phyloP scores from a whole-genome alignment of 2,797 vertebrate species.

The Chaenodraco wilsoni region DNA sequence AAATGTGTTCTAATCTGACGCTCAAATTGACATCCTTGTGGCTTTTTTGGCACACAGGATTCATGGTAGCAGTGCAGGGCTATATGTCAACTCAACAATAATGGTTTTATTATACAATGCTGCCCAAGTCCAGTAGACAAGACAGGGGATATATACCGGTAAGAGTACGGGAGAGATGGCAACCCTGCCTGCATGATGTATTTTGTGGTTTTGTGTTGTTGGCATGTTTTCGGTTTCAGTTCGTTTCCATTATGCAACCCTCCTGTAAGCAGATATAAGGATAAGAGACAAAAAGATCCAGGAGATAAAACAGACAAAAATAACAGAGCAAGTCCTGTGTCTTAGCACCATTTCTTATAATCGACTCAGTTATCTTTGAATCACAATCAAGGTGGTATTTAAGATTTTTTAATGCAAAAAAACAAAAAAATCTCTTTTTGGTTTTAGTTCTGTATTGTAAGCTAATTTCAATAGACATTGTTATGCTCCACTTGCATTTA shows the following conservation, averaged over 20 bases:
- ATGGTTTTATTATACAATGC: constrained; percentile 77
- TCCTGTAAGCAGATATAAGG: constrained; percentile 17
- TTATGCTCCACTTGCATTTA: neutral
- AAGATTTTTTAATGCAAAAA: too few species aligned
- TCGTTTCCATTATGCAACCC: constrained; percentile 58
- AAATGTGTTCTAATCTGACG: constrained; percentile 60
- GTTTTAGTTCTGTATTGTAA: too few species aligned
- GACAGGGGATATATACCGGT: constrained; percentile 54
- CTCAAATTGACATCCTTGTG: constrained; percentile 59
- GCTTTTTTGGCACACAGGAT: constrained; percentile 55
- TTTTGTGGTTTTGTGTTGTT: constrained; percentile 56
- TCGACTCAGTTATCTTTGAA: too few species aligned
- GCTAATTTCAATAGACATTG: neutral
- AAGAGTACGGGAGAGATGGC: constrained; percentile 45
- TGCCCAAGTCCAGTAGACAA: constrained; percentile 63
- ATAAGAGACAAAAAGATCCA: constrained; percentile 8
- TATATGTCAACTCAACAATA: constrained; percentile 71
- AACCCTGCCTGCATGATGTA: constrained; percentile 62
- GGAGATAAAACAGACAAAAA: neutral
- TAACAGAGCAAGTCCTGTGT: neutral
- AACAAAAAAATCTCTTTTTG: too few species aligned
- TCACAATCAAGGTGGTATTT: too few species aligned
- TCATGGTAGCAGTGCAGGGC: constrained; percentile 49
- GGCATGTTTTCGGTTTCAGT: constrained; percentile 55
- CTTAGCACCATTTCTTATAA: neutral